Evolutionary conservation across 1,140 invertebrate genomes (phyloP).

Genomic region (Campoletis sonorensis): DNA sequence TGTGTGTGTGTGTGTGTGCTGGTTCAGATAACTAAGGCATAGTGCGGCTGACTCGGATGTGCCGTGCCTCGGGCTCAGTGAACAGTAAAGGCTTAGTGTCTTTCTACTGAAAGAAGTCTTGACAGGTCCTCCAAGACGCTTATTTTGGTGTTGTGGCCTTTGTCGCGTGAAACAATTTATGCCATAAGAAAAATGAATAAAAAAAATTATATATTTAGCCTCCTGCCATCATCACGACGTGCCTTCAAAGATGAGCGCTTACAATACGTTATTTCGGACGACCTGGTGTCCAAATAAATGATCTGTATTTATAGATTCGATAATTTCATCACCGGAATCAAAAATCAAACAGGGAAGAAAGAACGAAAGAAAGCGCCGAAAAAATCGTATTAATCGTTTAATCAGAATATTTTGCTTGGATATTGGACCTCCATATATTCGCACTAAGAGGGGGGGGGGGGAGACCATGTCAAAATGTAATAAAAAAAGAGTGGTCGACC

Average conservation of each 20-base stretch:
- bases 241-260: too few species aligned
- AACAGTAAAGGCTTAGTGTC: constrained; percentile 10
- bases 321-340: too few species aligned
- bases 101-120: background rate
- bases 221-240: too few species aligned
- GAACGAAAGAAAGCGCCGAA: too few species aligned
- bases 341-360: too few species aligned
- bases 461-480: background rate
- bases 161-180: background rate
- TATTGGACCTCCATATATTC: background rate
- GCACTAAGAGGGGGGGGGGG: background rate
- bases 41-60: background rate
- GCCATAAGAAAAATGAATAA: background rate
- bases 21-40: constrained; percentile 8
- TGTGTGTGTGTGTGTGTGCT: background rate
- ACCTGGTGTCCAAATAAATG: too few species aligned
- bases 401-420: background rate
- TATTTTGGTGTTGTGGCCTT: background rate
- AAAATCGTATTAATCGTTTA: too few species aligned
- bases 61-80: background rate
- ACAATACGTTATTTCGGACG: too few species aligned
- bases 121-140: background rate
- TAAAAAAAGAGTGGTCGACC: background rate
- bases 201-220: too few species aligned
- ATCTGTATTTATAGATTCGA: too few species aligned